phyloP scores from a whole-genome alignment of 2,113 vertebrate species.

The Protobothrops mucrosquamatus region DNA sequence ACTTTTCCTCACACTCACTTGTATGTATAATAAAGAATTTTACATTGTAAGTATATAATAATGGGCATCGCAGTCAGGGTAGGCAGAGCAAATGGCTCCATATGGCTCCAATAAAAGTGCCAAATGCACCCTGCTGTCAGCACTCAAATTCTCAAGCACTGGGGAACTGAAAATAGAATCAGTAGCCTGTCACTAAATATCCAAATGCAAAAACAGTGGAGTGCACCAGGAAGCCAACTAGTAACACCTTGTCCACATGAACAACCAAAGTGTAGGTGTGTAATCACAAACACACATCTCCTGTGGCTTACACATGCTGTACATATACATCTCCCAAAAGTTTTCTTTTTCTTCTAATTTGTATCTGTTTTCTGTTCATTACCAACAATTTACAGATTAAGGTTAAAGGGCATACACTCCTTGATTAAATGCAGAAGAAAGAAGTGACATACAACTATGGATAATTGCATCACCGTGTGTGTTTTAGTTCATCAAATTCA shows the following conservation, averaged over 20 bases:
- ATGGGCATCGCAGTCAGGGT: conserved; percentile 11
- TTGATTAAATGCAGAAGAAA: background rate
- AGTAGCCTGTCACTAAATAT: conserved; percentile 24
- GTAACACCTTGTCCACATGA: background rate
- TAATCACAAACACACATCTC: background rate
- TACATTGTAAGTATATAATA: conserved; percentile 1
- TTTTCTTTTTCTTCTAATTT: background rate
- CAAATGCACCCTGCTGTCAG: conserved; percentile 15
- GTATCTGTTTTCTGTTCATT: background rate
- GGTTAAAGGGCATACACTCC: background rate
- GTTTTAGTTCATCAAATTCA: background rate
- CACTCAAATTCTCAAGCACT: conserved; percentile 2
- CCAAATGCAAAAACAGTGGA: background rate
- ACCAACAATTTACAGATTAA: background rate
- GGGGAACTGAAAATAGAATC: conserved; percentile 14
- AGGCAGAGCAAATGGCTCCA: conserved; percentile 22
- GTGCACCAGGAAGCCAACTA: background rate
- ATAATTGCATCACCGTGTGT: background rate
- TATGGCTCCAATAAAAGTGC: conserved; percentile 24
- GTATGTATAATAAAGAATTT: background rate
- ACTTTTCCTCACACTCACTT: background rate
- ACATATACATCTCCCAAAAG: background rate
- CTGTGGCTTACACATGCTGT: background rate
- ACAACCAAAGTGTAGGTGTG: background rate
- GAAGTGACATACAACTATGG: background rate